A percentile compares a stretch with the other conserved stretches of the same genome.
Evolutionary conservation across 2,797 vertebrate species (phyloP).

Genomic region (Poecile montanus): DNA sequence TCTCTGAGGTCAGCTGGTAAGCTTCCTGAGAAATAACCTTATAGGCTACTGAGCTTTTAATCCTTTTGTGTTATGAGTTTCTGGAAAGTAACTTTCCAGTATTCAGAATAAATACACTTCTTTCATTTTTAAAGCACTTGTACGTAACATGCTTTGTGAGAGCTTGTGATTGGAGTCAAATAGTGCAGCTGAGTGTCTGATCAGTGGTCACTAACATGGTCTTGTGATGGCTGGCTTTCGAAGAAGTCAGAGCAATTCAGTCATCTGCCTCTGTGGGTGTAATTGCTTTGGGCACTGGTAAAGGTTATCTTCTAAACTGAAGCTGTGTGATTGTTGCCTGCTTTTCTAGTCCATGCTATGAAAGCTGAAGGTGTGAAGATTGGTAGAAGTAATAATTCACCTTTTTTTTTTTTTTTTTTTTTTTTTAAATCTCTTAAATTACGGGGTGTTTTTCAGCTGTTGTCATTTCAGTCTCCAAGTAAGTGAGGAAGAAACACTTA

Average conservation of each 20-base stretch:
- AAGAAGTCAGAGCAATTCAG: background rate
- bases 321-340: background rate
- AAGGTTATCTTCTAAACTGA: background rate
- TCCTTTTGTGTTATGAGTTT: background rate
- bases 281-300: background rate
- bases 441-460: background rate
- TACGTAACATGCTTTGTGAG: background rate
- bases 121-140: background rate
- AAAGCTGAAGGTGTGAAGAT: background rate
- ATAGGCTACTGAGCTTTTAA: background rate
- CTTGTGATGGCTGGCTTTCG: background rate
- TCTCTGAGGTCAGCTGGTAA: background rate
- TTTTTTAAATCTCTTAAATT: background rate
- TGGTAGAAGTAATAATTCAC: background rate
- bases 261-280: background rate
- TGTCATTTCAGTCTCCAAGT: background rate
- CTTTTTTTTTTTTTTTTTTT: background rate
- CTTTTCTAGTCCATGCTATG: background rate
- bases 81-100: background rate
- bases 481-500: background rate
- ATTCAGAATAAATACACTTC: background rate
- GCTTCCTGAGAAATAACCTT: background rate
- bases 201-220: background rate
- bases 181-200: background rate
- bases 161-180: background rate